Evolutionary conservation across 2,113 vertebrate genomes (phyloP), one percentile per base, ranked within the genome.

Genomic region (Cebidichthys violaceus): DNA sequence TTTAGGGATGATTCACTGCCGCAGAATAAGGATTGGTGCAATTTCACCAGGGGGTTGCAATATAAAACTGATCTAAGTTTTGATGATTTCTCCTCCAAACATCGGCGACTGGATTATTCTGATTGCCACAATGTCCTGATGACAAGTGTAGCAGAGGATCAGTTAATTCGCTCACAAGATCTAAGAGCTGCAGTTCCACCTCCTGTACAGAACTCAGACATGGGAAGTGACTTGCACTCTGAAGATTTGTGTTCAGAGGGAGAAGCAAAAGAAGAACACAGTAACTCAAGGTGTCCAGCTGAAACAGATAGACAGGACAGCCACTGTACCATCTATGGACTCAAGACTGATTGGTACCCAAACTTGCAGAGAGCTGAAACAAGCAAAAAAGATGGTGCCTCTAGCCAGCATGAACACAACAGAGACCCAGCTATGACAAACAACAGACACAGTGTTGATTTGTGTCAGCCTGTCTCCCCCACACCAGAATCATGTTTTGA

Each of bases 221-320:
- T 45, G 59, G 54, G 52, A 67, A 70, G 59, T 54, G 68, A 70
- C 17, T 54, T 59, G 77, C 0, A 52, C 7, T 29, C 20, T 64
- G 50, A 64, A 37, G 17, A 81, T 33, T 11, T 67, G 3, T 60
- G 27, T 72, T 50, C 31, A 2, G 24, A 84, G 29, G 61, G n/a
- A 50, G 71, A 83, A 60, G 68, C 9, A 22, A 81, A 82, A 76
- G 64, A 83, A 14, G 71, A 86, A 45, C 71, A 77, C n/a, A 37
- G 31, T 37, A 75, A 68, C 39, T 88, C 54, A 4, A 62, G 1
- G 9, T 68, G 1, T 71, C 59, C 33, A 17, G 6, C 41, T 72
- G 27, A 76, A 60, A 73, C 22, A 10, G 68, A 81, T 33, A 17
- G 8, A 79, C 55, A 55, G 11, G 66, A 47, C 47, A 59, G n/a